Evolutionary conservation across 2,888 invertebrate genomes (phyloP).

Genomic region (Lochmaea capreae): DNA sequence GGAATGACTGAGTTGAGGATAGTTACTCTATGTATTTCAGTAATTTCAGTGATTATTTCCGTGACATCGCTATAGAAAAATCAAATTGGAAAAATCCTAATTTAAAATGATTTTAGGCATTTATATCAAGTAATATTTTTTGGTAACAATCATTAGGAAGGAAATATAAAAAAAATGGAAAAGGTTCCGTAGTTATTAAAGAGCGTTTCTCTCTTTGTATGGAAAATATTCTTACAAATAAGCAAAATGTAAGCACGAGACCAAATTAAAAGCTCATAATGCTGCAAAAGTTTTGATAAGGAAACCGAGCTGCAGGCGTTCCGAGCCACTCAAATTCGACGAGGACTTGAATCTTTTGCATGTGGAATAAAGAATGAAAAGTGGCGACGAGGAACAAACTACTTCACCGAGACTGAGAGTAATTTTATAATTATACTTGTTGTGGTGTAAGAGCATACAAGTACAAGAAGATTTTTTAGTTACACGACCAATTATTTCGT

Average conservation of each 20-base stretch:
- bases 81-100: no score
- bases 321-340: slow-evolving; percentile 8
- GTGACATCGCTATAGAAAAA: no score
- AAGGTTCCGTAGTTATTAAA: not conserved
- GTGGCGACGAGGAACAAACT: slow-evolving; percentile 15
- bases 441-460: slow-evolving; percentile 9
- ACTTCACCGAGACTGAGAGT: slow-evolving; percentile 16
- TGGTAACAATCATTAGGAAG: not conserved
- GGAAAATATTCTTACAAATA: not conserved
- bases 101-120: no score
- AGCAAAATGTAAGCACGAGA: slow-evolving; percentile 9
- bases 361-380: slow-evolving; percentile 20
- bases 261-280: slow-evolving; percentile 18
- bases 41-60: no score
- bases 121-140: no score
- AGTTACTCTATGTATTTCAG: no score
- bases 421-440: slow-evolving; percentile 19
- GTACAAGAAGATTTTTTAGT: not conserved
- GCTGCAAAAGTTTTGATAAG: slow-evolving; percentile 17
- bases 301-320: slow-evolving; percentile 17
- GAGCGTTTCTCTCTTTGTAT: not conserved
- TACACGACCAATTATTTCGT: slow-evolving; percentile 9
- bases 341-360: slow-evolving; percentile 10
- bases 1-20: no score
- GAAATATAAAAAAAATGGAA: not conserved